Percentiles rank a stretch among this genome's conserved stretches.
These are phyloP conservation scores for Tapera naevia DNA, from an alignment of 2,797 vertebrate genomes.

Conservation along the genomic window DNA sequence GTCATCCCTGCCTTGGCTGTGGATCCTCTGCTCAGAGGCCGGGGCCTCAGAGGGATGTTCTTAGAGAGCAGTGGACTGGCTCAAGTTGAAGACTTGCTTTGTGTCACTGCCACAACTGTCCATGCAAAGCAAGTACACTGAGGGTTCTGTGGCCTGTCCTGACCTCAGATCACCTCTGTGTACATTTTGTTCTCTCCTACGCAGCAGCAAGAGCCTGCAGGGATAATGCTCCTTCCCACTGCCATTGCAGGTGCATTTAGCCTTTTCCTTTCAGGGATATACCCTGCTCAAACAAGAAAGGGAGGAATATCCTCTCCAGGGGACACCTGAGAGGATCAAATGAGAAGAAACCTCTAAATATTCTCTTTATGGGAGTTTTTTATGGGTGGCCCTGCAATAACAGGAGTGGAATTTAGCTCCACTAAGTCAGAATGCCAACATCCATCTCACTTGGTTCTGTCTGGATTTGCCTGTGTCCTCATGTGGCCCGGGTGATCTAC, in stretches of 20 bases:
- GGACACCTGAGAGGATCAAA: neutral
- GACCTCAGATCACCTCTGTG: neutral
- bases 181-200: fast-evolving
- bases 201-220: neutral
- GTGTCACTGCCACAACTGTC: neutral
- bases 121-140: fast-evolving
- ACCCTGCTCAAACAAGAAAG: neutral
- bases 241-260: neutral
- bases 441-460: neutral
- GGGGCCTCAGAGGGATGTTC: neutral
- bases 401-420: neutral
- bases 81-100: neutral
- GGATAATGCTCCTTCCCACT: neutral
- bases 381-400: neutral
- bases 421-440: neutral
- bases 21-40: neutral
- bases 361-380: neutral
- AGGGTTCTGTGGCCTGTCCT: neutral
- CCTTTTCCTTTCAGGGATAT: neutral
- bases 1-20: neutral
- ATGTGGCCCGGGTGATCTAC: neutral
- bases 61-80: neutral
- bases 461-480: neutral
- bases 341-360: neutral
- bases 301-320: neutral